Conservation (phyloP, 2,113 vertebrate genomes). For the Tauraco erythrolophus region DNA sequence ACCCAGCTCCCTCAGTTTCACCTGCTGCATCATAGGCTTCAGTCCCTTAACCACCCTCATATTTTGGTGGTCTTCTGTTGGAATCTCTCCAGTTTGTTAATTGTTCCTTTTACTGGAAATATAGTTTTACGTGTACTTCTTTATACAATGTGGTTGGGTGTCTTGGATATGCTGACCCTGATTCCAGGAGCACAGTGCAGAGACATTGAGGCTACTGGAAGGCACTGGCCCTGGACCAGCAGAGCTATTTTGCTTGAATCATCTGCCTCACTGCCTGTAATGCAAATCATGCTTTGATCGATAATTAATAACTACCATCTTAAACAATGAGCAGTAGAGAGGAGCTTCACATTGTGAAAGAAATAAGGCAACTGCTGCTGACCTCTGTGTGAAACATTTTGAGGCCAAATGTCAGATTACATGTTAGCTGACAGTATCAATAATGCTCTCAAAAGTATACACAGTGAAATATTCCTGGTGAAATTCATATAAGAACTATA, state of each 20-base stretch:
- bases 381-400: background rate
- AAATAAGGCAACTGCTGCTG: background rate
- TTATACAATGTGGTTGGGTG: background rate
- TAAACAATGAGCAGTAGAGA: background rate
- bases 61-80: background rate
- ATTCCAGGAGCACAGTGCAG: background rate
- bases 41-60: background rate
- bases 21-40: background rate
- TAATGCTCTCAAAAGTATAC: background rate
- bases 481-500: background rate
- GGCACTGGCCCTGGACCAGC: background rate
- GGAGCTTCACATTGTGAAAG: background rate
- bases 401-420: background rate
- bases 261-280: background rate
- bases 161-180: background rate
- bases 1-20: background rate
- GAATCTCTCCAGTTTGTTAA: background rate
- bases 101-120: background rate
- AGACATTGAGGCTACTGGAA: background rate
- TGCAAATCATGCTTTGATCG: background rate
- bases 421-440: background rate
- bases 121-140: background rate
- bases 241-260: background rate
- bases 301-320: background rate
- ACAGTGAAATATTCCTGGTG: background rate